Conservation (phyloP, 92 coral and sea anemone genomes). For the Montipora capitata region DNA sequence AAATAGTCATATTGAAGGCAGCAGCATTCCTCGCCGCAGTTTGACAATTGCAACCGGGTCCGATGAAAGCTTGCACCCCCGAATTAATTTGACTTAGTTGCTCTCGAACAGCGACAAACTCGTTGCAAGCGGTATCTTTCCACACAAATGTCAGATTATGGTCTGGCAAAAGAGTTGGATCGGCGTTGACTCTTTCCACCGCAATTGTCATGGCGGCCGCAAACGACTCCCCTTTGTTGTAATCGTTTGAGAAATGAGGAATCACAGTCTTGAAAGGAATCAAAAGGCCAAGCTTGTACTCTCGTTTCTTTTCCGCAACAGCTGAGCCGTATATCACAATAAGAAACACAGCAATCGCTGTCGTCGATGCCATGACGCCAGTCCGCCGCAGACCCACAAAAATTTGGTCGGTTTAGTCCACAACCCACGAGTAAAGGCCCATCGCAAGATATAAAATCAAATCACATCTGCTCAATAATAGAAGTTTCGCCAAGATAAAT, state of each 20-base stretch:
- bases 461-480: background rate
- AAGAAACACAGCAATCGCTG: conserved; percentile 27
- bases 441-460: background rate
- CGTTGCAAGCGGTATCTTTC: conserved; percentile 85
- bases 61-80: conserved; percentile 83
- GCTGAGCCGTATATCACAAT: conserved; percentile 4
- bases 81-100: conserved; percentile 81
- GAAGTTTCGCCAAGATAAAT: background rate
- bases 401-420: background rate
- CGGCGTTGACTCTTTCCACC: conserved; percentile 83
- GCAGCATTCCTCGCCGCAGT: conserved; percentile 95
- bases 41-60: conserved; percentile 87
- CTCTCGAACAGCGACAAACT: conserved; percentile 73
- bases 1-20: conserved; percentile 80
- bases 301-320: conserved; percentile 63
- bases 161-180: conserved; percentile 84
- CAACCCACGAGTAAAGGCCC: background rate
- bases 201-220: conserved; percentile 96
- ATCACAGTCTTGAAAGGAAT: conserved; percentile 79
- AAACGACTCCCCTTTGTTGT: conserved; percentile 72
- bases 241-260: conserved; percentile 31
- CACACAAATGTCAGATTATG: conserved; percentile 90
- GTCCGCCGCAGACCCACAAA: background rate
- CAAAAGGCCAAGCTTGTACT: conserved; percentile 84
- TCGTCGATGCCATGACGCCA: conserved; percentile 33